Percentiles rank a stretch among this genome's conserved stretches.
Conservation (phyloP, 2,888 invertebrate genomes). For the Protonemura montana region DNA sequence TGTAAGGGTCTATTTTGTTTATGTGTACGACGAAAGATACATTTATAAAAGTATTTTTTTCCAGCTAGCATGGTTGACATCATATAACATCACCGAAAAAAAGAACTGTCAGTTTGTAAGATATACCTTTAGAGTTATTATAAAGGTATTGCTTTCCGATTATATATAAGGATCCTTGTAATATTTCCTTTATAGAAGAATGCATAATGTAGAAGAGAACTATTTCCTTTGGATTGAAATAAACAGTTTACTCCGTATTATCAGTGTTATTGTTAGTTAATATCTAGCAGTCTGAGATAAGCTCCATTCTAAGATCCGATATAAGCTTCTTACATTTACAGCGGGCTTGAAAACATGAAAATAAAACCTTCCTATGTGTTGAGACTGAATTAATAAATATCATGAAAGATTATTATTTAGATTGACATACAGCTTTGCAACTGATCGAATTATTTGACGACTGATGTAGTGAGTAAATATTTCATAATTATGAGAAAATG, state of each 20-base stretch:
- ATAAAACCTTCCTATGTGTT: background rate
- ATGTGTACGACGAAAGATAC: background rate
- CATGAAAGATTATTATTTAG: too few relatives aligned
- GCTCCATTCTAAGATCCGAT: background rate
- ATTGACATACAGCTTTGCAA: too few relatives aligned
- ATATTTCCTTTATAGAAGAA: too few relatives aligned
- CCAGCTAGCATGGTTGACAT: background rate
- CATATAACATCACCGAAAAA: too few relatives aligned
- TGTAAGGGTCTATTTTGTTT: background rate
- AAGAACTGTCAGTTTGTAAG: too few relatives aligned
- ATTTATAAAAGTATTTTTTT: background rate
- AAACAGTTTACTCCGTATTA: background rate
- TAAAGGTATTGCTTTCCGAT: background rate
- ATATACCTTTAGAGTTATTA: too few relatives aligned
- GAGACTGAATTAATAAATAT: too few relatives aligned
- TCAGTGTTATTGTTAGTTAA: constrained; percentile 18
- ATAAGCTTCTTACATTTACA: background rate
- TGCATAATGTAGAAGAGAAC: background rate
- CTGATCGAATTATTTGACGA: too few relatives aligned
- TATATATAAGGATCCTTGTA: background rate
- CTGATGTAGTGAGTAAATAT: too few relatives aligned
- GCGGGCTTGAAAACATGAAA: background rate
- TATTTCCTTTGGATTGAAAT: background rate
- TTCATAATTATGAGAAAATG: too few relatives aligned
- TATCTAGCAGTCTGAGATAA: background rate